Evolutionary conservation across 2,797 vertebrate genomes (phyloP), one percentile per base, ranked within the genome.

Genomic region (Lepidocolaptes lacrymiger): DNA sequence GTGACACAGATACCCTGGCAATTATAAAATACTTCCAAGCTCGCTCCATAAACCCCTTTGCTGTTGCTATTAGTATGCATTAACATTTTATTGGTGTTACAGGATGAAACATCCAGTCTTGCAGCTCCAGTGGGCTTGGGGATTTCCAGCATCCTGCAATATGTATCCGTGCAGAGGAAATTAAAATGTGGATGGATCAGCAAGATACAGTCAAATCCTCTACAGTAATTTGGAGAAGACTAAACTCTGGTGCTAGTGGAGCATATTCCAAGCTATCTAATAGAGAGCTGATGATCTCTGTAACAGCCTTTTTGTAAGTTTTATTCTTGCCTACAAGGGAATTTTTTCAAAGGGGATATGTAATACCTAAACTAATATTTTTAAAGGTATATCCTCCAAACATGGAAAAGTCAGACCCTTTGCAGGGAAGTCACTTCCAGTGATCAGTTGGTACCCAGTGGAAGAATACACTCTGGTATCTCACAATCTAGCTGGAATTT

Each of bases 101-200:
- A 93, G 94, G 94, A 95, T 89, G 91, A 95, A 96, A 93, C 94
- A 97, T 95, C 95, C 93, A 95, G 91, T 49, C 92, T 88, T 93
- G 95, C 96, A 96, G 95, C 96, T 96, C 95, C 95, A 96, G 91
- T 94, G 96, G 94, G 95, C 95, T 95, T 95, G 95, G 96, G 96
- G 96, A 96, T 96, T 97, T 95, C 96, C 94, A 96, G 95, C 96
- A 95, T 96, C 95, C 95, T 96, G 96, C 95, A 96, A 88, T 81
- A 96, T 90, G 89, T 92, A 97, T 94, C 95, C 63, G 85, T 95
- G 95, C 96, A 95, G 95, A 96, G 96, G 95, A 96, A 97, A 96
- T 95, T 96, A 96, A 97, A 96, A 96, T 95, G 95, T 95, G 96
- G 95, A 96, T 95, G 96, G 95, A 95, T 96, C 96, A 96, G 96